phyloP scores from a whole-genome alignment of 2,113 vertebrate species.

The Dendrocopos noguchii region DNA sequence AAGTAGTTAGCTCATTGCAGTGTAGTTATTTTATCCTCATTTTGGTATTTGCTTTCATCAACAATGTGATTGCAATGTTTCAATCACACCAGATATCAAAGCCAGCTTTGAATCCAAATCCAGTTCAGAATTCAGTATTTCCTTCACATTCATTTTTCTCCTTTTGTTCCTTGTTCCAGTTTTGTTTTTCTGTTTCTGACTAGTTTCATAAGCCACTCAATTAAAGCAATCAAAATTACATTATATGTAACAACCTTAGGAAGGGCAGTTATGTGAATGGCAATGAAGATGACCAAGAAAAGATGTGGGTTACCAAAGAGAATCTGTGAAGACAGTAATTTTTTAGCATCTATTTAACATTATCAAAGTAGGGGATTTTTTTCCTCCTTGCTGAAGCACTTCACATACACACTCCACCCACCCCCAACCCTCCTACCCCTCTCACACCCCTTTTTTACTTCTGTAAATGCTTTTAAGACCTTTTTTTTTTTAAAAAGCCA shows the following conservation, averaged over 20 bases:
- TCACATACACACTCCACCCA: too few species aligned
- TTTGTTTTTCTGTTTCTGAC: conserved; percentile 15
- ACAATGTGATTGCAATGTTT: neutral
- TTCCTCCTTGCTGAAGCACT: conserved; percentile 26
- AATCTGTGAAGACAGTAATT: conserved; percentile 54
- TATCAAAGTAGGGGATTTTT: conserved; percentile 3
- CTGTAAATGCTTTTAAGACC: conserved; percentile 73
- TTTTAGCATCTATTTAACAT: conserved; percentile 61
- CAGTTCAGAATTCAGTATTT: neutral
- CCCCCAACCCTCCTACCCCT: too few species aligned
- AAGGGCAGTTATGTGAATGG: conserved; percentile 30
- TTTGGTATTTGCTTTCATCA: neutral
- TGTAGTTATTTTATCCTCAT: neutral
- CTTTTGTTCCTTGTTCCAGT: neutral
- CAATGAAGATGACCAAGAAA: conserved; percentile 57
- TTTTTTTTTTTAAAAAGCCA: conserved; percentile 59
- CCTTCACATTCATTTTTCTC: neutral
- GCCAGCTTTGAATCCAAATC: neutral
- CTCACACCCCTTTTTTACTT: neutral
- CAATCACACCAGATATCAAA: conserved; percentile 11
- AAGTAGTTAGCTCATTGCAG: neutral
- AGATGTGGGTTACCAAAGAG: conserved; percentile 10
- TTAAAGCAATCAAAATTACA: conserved; percentile 62
- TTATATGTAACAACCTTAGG: conserved; percentile 38
- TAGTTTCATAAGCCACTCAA: neutral